Conservation (phyloP, 2,113 vertebrate genomes). For the Verasper variegatus region DNA sequence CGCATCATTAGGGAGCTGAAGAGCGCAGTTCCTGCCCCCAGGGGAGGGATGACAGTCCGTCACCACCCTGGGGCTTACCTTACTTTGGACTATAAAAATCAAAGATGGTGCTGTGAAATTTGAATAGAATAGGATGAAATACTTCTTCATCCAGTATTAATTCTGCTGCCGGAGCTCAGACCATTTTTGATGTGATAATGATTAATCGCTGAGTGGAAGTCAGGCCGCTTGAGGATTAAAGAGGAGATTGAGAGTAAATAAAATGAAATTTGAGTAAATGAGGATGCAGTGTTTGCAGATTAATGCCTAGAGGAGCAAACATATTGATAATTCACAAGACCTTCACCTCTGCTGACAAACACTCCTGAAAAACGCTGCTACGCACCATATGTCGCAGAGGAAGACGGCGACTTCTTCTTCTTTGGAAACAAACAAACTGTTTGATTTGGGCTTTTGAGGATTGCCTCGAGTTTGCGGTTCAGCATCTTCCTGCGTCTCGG, state of each 20-base stretch:
- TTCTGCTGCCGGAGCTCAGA: constrained; percentile 26
- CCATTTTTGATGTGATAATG: constrained; percentile 58
- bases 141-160: constrained; percentile 47
- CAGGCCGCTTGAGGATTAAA: constrained; percentile 6
- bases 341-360: constrained; percentile 4
- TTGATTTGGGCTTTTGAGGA: constrained; percentile 44
- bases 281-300: not conserved
- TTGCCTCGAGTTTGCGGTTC: constrained; percentile 30
- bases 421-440: constrained; percentile 14
- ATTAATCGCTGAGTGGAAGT: constrained; percentile 50
- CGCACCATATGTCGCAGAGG: constrained; percentile 4
- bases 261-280: constrained; percentile 18
- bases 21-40: constrained; percentile 76
- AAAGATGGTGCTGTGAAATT: constrained; percentile 77
- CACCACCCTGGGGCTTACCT: constrained; percentile 76
- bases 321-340: constrained; percentile 39
- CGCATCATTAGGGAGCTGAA: constrained; percentile 83
- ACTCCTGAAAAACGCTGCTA: not conserved
- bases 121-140: constrained; percentile 78
- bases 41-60: constrained; percentile 82
- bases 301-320: constrained; percentile 19
- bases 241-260: constrained; percentile 22
- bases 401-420: not conserved
- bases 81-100: constrained; percentile 82
- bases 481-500: constrained; percentile 28